Evolutionary conservation across 2,113 vertebrate species (phyloP).

Genomic region (Leucoraja erinaceus): DNA sequence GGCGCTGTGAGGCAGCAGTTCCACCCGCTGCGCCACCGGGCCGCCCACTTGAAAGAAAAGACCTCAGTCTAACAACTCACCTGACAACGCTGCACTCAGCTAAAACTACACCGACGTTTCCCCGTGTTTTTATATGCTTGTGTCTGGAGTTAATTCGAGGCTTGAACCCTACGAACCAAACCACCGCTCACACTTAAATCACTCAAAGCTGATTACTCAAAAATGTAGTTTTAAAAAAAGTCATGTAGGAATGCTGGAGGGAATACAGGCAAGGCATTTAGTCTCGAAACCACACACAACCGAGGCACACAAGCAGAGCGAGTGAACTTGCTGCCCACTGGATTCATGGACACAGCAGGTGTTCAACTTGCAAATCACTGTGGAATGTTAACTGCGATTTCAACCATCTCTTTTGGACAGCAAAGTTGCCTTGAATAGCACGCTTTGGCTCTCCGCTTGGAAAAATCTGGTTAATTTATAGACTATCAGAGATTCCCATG

Average conservation of each 20-base stretch:
- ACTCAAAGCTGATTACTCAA: neutral
- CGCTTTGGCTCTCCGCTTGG: neutral
- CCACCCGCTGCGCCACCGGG: too few species aligned
- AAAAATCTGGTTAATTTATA: slow-evolving; percentile 6
- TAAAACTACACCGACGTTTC: too few species aligned
- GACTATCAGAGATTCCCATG: neutral
- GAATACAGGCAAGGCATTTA: neutral
- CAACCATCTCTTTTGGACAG: neutral
- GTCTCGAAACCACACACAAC: neutral
- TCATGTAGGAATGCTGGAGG: neutral
- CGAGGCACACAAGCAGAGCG: neutral
- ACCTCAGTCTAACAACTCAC: too few species aligned
- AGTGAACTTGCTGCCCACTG: neutral
- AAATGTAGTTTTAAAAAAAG: neutral
- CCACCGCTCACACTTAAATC: too few species aligned
- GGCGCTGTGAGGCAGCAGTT: too few species aligned
- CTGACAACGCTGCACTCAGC: too few species aligned
- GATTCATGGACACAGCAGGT: neutral
- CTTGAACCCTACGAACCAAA: too few species aligned
- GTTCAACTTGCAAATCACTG: neutral
- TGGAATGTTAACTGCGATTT: neutral
- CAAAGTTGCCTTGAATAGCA: neutral
- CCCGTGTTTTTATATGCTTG: too few species aligned
- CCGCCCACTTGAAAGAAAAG: too few species aligned
- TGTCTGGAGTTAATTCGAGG: too few species aligned